Evolutionary conservation across 2,113 vertebrate genomes (phyloP).

Genomic region (Cathartes aura): DNA sequence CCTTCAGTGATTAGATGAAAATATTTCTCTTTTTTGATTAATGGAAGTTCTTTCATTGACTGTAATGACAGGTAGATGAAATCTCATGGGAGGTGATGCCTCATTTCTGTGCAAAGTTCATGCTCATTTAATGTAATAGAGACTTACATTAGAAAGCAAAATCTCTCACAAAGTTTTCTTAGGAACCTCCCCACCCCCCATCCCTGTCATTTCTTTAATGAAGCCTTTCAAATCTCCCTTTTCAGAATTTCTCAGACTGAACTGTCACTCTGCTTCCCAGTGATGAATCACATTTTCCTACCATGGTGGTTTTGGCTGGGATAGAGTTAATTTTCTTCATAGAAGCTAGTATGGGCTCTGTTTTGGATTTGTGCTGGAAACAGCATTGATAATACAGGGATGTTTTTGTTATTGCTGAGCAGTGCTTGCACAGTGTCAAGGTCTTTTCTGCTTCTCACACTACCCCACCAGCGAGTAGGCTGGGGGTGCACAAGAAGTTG

Average conservation of each 20-base stretch:
- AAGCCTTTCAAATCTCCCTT: not conserved
- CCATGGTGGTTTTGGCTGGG: no score
- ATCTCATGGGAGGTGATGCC: not conserved
- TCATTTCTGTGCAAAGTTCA: constrained; percentile 16
- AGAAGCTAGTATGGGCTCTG: no score
- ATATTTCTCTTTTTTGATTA: constrained; percentile 50
- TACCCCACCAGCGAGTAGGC: no score
- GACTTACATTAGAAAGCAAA: not conserved
- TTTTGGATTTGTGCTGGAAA: no score
- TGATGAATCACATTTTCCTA: not conserved
- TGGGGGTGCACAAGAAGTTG: no score
- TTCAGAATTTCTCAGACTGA: not conserved
- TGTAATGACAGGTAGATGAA: not conserved
- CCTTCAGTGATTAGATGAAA: not conserved
- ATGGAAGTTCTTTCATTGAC: constrained; percentile 17
- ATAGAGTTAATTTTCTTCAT: no score
- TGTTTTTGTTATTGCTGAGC: no score
- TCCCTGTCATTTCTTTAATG: not conserved
- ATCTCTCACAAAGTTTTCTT: not conserved
- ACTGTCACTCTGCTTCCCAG: not conserved
- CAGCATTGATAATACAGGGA: no score
- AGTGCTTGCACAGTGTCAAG: no score
- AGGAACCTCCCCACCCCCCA: not conserved
- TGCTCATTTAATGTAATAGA: constrained; percentile 40
- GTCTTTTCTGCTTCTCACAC: no score